phyloP scores from a whole-genome alignment of 2,888 invertebrate species.

The Eudemis profundana region DNA sequence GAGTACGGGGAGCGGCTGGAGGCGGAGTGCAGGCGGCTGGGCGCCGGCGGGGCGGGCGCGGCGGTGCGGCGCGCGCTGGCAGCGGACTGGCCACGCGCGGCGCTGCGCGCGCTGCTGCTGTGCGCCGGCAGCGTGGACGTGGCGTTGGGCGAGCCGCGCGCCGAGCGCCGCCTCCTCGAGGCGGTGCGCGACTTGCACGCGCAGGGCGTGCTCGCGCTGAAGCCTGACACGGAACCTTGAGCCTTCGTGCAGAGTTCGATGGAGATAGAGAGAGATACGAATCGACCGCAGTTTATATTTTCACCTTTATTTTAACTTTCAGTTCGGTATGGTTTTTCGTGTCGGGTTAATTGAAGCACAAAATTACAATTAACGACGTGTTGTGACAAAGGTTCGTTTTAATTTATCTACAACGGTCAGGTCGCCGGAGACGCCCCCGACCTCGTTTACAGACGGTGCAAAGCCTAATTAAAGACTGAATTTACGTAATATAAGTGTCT shows the following conservation, averaged over 20 bases:
- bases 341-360: conserved; percentile 64
- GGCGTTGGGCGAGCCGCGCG: conserved; percentile 90
- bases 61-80: conserved; percentile 79
- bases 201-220: conserved; percentile 87
- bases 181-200: conserved; percentile 90
- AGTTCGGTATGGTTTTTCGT: conserved; percentile 57
- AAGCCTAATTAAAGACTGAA: conserved; percentile 83
- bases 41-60: conserved; percentile 85
- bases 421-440: conserved; percentile 56
- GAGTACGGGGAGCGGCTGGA: conserved; percentile 89
- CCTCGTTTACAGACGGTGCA: conserved; percentile 55
- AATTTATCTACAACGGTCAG: conserved; percentile 59
- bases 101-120: conserved; percentile 89
- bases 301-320: conserved; percentile 55
- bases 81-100: conserved; percentile 88
- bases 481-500: conserved; percentile 66
- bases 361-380: conserved; percentile 60
- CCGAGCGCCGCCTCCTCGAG: conserved; percentile 90
- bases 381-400: conserved; percentile 53
- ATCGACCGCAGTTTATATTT: conserved; percentile 39
- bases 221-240: conserved; percentile 74
- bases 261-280: conserved; percentile 63
- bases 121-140: conserved; percentile 94
- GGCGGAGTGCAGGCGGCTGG: conserved; percentile 85
- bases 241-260: conserved; percentile 39